Base-by-base conservation (phyloP, 2,888 invertebrate genomes). In the Lasioglossum malachurum region DNA sequence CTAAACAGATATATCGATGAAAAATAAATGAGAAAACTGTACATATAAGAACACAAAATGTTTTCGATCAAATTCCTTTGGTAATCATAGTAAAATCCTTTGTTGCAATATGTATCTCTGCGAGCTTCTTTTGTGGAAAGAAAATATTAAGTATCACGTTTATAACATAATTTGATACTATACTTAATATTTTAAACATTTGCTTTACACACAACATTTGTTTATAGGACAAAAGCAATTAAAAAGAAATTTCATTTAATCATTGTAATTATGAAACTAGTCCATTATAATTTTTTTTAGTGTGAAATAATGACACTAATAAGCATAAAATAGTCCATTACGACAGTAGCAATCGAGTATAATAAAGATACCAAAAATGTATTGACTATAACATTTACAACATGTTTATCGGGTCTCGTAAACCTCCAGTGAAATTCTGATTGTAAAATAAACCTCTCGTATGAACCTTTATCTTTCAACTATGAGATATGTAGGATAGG, bases 401-500 rank as follows among this genome's bases (percentile, higher is more conserved):
- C 23, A 38, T 67, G 23, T 72, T 78, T 72, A 16, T 69, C 75
- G 69, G 64, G 44, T 77, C 69, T 76, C 57, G 76, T 69, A 74
- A 80, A 86, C 19, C n/a, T 64, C 72, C 53, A 80, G 81, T 86
- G 79, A 83, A 60, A 35, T 77, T 76, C 23, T 46, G 71, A 38
- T 38, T 75, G 64, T 74, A 85, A 87, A 78, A 79, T 83, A 73
- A 81, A 80, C 64, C 73, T 69, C 44, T 75, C 75, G 49, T 73
- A 23, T 80, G 46, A 75, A 46, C 69, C 78, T 64, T 72, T 71
- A 16, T 46, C 82, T 74, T 72, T 67, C 80, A 80, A 73, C 67
- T 76, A 83, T 60, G 76, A 83, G 81, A 86, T 76, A 76, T 60
- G 69, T 81, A 64, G 19, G 4, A 38, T 38, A 69, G 69, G 23